Conservation (phyloP, 2,797 vertebrate species). For the Cyprinodon diabolis region DNA sequence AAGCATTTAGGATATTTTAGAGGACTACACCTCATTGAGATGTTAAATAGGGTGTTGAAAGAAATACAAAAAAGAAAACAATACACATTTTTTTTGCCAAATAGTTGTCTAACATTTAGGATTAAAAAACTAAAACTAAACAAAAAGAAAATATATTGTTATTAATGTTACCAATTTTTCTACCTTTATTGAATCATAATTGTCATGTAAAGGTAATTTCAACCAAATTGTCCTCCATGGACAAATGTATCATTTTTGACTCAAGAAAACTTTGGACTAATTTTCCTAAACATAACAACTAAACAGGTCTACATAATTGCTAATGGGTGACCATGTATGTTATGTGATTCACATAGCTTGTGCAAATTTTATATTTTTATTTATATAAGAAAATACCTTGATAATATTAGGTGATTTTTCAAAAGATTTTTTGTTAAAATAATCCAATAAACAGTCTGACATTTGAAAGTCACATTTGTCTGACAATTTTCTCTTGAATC, state of each 20-base stretch:
- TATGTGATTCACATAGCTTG: background rate
- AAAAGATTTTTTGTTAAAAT: background rate
- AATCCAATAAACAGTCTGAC: conserved; percentile 3
- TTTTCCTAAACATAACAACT: too few relatives aligned
- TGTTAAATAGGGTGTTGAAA: background rate
- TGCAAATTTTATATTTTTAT: background rate
- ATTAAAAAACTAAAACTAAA: background rate
- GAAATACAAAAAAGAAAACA: background rate
- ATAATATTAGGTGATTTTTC: background rate
- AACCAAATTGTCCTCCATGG: background rate
- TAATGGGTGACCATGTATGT: background rate
- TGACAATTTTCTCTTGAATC: background rate
- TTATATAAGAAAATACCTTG: background rate
- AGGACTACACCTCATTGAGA: background rate
- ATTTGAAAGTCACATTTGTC: background rate
- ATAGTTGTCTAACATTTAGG: background rate
- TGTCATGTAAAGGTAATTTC: background rate
- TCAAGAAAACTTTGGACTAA: background rate
- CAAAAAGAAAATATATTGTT: background rate
- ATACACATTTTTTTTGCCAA: background rate
- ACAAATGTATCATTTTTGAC: background rate
- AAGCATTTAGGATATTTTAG: background rate
- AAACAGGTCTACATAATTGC: background rate
- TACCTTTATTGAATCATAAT: background rate
- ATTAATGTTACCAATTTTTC: background rate